These are phyloP conservation scores for Ariolimax columbianus DNA, from an alignment of 2,888 invertebrate species.

Conservation along the genomic window DNA sequence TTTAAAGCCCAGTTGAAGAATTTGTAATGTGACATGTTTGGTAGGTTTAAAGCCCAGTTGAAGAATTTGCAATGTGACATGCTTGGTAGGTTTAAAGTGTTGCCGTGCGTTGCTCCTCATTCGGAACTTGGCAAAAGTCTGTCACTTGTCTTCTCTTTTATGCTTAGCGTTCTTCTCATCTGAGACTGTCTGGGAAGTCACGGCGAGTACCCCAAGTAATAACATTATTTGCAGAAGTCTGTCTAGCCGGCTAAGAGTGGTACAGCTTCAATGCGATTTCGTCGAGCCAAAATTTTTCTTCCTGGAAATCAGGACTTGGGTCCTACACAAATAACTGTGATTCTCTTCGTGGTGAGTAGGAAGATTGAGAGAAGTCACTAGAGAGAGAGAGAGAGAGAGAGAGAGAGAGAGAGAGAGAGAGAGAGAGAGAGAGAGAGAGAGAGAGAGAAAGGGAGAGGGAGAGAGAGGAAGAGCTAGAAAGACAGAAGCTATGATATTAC, in stretches of 20 bases:
- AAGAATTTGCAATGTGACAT: no score
- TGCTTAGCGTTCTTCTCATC: neutral
- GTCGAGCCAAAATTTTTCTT: neutral
- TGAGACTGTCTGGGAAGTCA: no score
- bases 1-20: no score
- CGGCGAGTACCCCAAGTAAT: neutral
- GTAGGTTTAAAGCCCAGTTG: no score
- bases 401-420: neutral
- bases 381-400: neutral
- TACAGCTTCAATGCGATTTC: neutral
- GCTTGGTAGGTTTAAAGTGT: no score
- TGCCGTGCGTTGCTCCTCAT: no score
- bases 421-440: no score
- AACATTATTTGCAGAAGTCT: neutral
- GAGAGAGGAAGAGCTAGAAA: no score
- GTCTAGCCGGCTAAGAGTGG: neutral
- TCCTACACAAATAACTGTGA: neutral
- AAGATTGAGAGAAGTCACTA: neutral
- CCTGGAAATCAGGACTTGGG: neutral
- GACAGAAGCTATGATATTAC: no score
- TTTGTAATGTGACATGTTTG: no score
- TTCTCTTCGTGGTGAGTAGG: neutral
- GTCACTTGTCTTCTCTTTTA: neutral
- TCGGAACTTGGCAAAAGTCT: no score
- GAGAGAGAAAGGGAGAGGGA: no score